These are phyloP conservation scores for Telenomus remus DNA, from an alignment of 1,140 invertebrate genomes.

Conservation along the genomic window DNA sequence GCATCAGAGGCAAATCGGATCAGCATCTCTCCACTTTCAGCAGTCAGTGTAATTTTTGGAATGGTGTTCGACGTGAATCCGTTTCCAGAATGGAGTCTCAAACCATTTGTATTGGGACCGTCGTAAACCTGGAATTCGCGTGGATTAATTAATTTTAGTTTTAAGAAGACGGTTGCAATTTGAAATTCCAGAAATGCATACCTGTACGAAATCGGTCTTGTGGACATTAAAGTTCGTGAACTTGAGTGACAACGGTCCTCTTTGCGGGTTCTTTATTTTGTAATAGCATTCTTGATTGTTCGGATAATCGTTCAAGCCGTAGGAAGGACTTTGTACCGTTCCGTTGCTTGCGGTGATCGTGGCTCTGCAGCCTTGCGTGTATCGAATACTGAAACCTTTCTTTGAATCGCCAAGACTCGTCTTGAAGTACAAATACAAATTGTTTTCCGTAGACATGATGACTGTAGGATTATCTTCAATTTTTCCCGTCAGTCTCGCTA, in stretches of 20 bases:
- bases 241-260: constrained; percentile 89
- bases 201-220: constrained; percentile 89
- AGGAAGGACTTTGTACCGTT: constrained; percentile 91
- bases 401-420: constrained; percentile 91
- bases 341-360: constrained; percentile 88
- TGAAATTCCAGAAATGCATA: constrained; percentile 57
- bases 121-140: constrained; percentile 83
- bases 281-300: constrained; percentile 94
- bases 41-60: constrained; percentile 92
- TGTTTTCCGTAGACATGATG: constrained; percentile 92
- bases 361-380: constrained; percentile 90
- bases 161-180: not conserved
- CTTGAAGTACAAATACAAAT: constrained; percentile 94
- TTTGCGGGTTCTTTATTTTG: constrained; percentile 87
- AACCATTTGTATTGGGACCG: constrained; percentile 87
- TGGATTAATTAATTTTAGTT: constrained; percentile 1
- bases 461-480: constrained; percentile 86
- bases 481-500: constrained; percentile 88
- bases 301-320: constrained; percentile 88
- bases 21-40: constrained; percentile 93
- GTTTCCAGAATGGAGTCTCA: constrained; percentile 90
- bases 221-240: constrained; percentile 92
- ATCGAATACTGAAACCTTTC: constrained; percentile 93
- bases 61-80: constrained; percentile 88
- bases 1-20: constrained; percentile 92